These are phyloP conservation scores for Azemiops feae DNA, from an alignment of 2,113 vertebrate species.

Conservation along the genomic window DNA sequence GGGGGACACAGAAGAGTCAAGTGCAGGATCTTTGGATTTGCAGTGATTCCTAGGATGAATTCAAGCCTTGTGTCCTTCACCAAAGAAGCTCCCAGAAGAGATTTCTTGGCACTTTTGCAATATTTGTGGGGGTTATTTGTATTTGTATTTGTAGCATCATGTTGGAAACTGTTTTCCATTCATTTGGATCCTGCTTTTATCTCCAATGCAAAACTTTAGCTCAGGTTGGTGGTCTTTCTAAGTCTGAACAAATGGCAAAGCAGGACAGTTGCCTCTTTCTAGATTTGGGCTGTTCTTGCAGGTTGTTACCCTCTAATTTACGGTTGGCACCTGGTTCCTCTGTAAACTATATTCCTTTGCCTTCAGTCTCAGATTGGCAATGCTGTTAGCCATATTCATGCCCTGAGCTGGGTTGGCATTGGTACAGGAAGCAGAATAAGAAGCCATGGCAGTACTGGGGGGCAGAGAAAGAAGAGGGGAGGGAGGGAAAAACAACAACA, in stretches of 20 bases:
- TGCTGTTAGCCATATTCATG: conserved; percentile 99
- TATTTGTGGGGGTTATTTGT: background rate
- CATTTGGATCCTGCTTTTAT: conserved; percentile 64
- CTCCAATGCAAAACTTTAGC: conserved; percentile 64
- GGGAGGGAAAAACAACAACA: conserved; percentile 32
- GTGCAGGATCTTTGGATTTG: conserved; percentile 45
- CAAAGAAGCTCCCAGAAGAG: conserved; percentile 67
- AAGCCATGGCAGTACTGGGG: conserved; percentile 87
- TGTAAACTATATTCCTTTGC: conserved; percentile 99
- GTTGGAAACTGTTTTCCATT: conserved; percentile 61
- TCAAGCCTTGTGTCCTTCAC: conserved; percentile 61
- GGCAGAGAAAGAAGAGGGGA: conserved; percentile 48
- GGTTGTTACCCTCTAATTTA: conserved; percentile 82
- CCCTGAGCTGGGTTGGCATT: conserved; percentile 91
- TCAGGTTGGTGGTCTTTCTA: conserved; percentile 25
- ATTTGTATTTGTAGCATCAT: conserved; percentile 31
- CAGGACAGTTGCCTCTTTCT: conserved; percentile 67
- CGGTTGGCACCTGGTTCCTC: conserved; percentile 95
- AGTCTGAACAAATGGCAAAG: conserved; percentile 55
- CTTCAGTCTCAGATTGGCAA: conserved; percentile 99
- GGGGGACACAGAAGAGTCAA: background rate
- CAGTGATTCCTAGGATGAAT: conserved; percentile 50
- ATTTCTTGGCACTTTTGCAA: conserved; percentile 9
- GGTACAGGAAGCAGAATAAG: conserved; percentile 93
- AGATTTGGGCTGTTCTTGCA: conserved; percentile 59